Percentiles rank a stretch among this genome's conserved stretches.
These are phyloP conservation scores for Steatocranus sp. DNA, from an alignment of 2,797 vertebrate species.

Conservation along the genomic window DNA sequence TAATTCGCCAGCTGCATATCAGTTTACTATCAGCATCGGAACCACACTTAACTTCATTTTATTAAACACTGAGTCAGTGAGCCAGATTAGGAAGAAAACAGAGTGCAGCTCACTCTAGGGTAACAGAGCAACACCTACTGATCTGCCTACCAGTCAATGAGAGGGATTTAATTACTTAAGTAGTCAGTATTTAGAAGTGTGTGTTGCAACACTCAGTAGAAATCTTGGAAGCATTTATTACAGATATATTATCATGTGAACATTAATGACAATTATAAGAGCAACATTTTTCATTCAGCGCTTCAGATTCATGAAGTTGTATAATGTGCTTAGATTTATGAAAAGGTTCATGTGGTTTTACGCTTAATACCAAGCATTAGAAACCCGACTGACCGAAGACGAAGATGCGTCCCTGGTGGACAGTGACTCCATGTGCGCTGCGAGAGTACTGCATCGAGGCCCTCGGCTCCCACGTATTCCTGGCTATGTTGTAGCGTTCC, in stretches of 20 bases:
- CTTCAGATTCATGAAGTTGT: background rate
- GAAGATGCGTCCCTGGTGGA: slow-evolving; percentile 74
- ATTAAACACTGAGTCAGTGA: background rate
- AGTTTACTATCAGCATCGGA: background rate
- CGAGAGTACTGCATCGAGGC: slow-evolving; percentile 76
- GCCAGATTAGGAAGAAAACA: background rate
- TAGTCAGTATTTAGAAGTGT: background rate
- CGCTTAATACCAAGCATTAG: background rate
- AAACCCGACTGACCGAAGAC: slow-evolving; percentile 69
- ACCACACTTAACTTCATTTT: background rate
- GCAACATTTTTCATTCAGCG: background rate
- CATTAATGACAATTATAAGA: background rate
- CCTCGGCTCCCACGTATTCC: slow-evolving; percentile 73
- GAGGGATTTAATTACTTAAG: background rate
- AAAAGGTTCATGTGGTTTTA: background rate
- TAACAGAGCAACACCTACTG: background rate
- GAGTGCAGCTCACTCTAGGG: background rate
- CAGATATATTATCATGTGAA: background rate
- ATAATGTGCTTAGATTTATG: background rate
- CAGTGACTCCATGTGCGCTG: slow-evolving; percentile 76
- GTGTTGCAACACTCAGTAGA: background rate
- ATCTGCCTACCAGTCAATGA: background rate
- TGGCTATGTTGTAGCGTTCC: slow-evolving; percentile 75
- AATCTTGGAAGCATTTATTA: background rate
- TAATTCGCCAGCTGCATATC: background rate